Percentiles rank a stretch among this genome's conserved stretches.
Conservation (phyloP, 1,140 invertebrate genomes). For the Lamellibrachia luymesi region DNA sequence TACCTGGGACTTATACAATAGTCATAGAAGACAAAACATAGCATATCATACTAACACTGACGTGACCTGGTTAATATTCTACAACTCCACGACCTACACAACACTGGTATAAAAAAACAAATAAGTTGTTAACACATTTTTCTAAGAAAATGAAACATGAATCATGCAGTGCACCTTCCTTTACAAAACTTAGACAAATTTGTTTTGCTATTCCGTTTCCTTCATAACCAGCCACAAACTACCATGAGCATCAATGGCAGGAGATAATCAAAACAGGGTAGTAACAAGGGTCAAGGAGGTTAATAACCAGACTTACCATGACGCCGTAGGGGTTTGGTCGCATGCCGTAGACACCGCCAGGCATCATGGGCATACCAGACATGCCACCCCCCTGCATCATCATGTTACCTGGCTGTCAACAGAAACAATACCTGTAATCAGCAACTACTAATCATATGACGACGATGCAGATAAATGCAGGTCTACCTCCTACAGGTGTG, state of each 20-base stretch:
- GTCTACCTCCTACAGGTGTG: too few species aligned
- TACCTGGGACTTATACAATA: too few species aligned
- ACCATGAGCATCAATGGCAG: not conserved
- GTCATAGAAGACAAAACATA: too few species aligned
- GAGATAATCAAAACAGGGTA: not conserved
- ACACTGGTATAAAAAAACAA: too few species aligned
- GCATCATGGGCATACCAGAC: constrained; percentile 9
- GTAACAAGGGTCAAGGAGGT: not conserved
- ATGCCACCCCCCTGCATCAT: constrained; percentile 9
- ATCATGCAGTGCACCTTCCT: not conserved
- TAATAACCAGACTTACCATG: not conserved
- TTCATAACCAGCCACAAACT: too few species aligned
- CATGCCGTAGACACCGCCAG: constrained; percentile 15
- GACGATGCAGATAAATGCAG: too few species aligned
- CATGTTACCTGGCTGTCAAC: constrained; percentile 6
- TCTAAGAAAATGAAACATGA: not conserved
- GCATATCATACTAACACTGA: too few species aligned
- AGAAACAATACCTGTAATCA: not conserved
- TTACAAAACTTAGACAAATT: not conserved
- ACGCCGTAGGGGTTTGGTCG: constrained; percentile 9
- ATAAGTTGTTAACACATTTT: not conserved
- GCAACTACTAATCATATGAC: not conserved
- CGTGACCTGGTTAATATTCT: too few species aligned
- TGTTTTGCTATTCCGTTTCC: not conserved
- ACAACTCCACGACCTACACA: too few species aligned